Evolutionary conservation across 2,888 invertebrate genomes (phyloP).

Genomic region (Drosophila seclusa): DNA sequence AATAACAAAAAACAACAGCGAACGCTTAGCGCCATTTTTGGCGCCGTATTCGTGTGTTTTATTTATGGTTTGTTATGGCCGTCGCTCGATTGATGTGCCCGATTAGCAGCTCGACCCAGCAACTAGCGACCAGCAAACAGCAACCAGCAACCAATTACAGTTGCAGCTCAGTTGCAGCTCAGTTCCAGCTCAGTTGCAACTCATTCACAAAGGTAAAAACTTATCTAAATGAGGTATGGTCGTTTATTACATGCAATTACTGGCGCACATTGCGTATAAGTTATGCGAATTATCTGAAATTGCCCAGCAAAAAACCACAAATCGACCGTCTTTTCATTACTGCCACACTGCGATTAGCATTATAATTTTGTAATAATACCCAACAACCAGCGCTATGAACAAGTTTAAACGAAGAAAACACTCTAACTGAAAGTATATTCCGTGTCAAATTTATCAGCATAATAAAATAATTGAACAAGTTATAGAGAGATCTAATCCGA

Average conservation of each 20-base stretch:
- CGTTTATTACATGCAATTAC: conserved; percentile 75
- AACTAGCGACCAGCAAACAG: conserved; percentile 14
- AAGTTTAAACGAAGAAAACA: background rate
- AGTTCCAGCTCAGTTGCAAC: conserved; percentile 9
- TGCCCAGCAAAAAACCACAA: conserved; percentile 19
- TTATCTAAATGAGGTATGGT: conserved; percentile 72
- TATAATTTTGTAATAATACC: conserved; percentile 56
- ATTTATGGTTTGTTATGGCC: conserved; percentile 62
- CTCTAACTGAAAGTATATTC: conserved; percentile 1
- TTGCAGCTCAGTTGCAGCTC: conserved; percentile 19
- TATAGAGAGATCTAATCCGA: background rate
- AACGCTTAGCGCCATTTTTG: conserved; percentile 57
- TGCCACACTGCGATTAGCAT: conserved; percentile 24
- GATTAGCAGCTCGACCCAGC: conserved; percentile 48
- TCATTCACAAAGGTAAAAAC: conserved; percentile 49
- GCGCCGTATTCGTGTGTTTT: conserved; percentile 39
- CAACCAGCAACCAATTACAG: conserved; percentile 42
- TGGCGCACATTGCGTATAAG: conserved; percentile 64
- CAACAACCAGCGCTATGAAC: conserved; percentile 8
- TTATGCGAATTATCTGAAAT: conserved; percentile 58
- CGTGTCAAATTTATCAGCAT: background rate
- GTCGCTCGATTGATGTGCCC: conserved; percentile 52
- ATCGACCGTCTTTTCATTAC: conserved; percentile 57
- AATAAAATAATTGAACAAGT: background rate
- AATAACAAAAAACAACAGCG: conserved; percentile 9